Evolutionary conservation across 1,140 invertebrate species (phyloP), one percentile per base, ranked within the genome.

Genomic region (Drosophila persimilis): DNA sequence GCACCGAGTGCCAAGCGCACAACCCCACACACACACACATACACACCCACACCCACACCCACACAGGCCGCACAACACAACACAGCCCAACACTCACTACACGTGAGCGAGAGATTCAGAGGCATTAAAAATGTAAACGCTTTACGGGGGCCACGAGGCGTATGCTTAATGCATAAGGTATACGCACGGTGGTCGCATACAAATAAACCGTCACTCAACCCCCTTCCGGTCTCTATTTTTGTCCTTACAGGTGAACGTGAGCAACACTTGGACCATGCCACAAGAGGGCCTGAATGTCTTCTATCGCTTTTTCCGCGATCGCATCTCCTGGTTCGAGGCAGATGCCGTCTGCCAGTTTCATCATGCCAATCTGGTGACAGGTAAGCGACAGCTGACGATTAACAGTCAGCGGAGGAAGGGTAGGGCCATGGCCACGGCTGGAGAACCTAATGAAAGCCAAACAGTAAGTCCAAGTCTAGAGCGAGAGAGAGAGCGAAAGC

Each of bases 311-410:
- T 95, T 95, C 92, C 93, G 94, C 70, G 95, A 95, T 92, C 94
- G 94, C 84, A 95, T 95, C 74, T 95, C 95, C 31, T 95, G 95
- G 95, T 95, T 95, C 78, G 95, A 95, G 90, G 95, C 95, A 1
- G 95, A 95, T 74, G 95, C 95, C 9, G 95, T 95, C 17, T 95
- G 95, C 90, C 95, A 95, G 92, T 95, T 95, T 72, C 95, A 95
- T 90, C 95, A 95, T 78, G 95, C 94, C 54, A 95, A 95, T 86
- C 92, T 95, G 41, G 94, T 95, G 71, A 95, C 95, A 85, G 94
- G 95, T 95, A 91, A 93, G 75, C 35, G 35, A 39, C 51, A 22
- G 31, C 31, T 31, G 31, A 31, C 31, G 31, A 31, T 31, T 31
- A 31, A 9, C 31, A 31, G 2, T 26, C 24, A 26, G 4, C 24